phyloP scores from a whole-genome alignment of 2,113 vertebrate species.

The Lichenostomus cassidix region DNA sequence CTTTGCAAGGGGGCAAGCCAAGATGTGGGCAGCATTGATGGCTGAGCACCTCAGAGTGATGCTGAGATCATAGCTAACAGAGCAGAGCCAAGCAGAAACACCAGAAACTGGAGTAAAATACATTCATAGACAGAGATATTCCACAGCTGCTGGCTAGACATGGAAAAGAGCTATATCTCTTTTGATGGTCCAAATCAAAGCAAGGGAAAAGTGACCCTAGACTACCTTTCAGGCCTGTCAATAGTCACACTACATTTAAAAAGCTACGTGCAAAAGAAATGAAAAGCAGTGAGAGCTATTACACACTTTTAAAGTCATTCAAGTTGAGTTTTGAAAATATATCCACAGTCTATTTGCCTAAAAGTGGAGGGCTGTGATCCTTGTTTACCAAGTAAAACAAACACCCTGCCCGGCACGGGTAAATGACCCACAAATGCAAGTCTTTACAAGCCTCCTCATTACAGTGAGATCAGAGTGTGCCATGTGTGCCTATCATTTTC shows the following conservation, averaged over 20 bases:
- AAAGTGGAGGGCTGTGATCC: neutral
- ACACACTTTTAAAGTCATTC: neutral
- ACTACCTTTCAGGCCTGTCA: neutral
- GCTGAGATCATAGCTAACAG: neutral
- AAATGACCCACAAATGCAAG: constrained; percentile 14
- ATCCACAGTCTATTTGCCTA: constrained; percentile 7
- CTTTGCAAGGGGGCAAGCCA: neutral
- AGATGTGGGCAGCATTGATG: fast-evolving
- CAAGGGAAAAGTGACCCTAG: neutral
- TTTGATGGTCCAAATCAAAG: neutral
- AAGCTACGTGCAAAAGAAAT: neutral
- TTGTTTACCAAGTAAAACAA: constrained; percentile 38
- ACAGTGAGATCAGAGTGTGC: constrained; percentile 16
- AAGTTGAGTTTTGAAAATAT: constrained; percentile 22
- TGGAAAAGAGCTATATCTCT: neutral
- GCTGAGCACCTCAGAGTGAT: neutral
- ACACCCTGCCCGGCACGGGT: neutral
- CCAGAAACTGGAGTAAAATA: neutral
- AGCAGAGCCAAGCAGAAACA: neutral
- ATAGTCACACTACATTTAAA: neutral
- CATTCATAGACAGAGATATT: neutral
- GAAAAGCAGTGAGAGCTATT: neutral
- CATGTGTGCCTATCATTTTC: constrained; percentile 37
- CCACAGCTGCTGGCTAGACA: neutral
- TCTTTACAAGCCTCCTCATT: constrained; percentile 42